These are phyloP conservation scores for Pristionchus pacificus DNA, from an alignment of 1,140 invertebrate species.

Conservation along the genomic window DNA sequence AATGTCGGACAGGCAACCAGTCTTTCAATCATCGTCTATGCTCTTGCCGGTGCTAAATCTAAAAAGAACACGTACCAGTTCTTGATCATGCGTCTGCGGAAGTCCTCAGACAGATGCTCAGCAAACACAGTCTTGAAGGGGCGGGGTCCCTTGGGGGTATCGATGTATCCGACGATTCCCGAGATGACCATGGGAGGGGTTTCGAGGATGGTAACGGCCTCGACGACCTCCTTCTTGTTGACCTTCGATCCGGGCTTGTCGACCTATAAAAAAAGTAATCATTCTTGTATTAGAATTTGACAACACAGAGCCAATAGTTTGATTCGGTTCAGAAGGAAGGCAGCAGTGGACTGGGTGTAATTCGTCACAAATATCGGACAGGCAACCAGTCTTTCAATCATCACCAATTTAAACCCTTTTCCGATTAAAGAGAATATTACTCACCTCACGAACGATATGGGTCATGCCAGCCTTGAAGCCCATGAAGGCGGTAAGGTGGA, in stretches of 20 bases:
- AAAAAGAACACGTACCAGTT: slow-evolving; percentile 81
- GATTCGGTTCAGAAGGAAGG: neutral
- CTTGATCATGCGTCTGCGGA: slow-evolving; percentile 96
- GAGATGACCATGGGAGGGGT: slow-evolving; percentile 96
- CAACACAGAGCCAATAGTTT: no score
- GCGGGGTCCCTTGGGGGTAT: slow-evolving; percentile 90
- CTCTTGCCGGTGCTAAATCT: neutral
- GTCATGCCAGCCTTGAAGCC: slow-evolving; percentile 99
- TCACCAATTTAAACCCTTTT: neutral
- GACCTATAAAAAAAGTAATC: slow-evolving; percentile 61
- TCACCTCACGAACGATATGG: slow-evolving; percentile 85
- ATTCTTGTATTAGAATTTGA: no score
- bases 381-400: neutral
- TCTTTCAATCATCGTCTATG: neutral
- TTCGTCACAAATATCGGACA: neutral
- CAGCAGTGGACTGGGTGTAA: neutral
- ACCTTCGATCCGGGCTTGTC: slow-evolving; percentile 95
- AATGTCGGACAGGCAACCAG: neutral
- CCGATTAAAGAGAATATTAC: neutral
- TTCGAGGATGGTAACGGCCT: slow-evolving; percentile 95
- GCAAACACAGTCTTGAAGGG: slow-evolving; percentile 94
- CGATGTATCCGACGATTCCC: slow-evolving; percentile 95
- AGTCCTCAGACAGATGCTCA: slow-evolving; percentile 96
- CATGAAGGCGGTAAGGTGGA: slow-evolving; percentile 94
- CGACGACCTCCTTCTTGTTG: slow-evolving; percentile 99